Conservation (phyloP, 2,888 invertebrate genomes). For the Tineola bisselliella region DNA sequence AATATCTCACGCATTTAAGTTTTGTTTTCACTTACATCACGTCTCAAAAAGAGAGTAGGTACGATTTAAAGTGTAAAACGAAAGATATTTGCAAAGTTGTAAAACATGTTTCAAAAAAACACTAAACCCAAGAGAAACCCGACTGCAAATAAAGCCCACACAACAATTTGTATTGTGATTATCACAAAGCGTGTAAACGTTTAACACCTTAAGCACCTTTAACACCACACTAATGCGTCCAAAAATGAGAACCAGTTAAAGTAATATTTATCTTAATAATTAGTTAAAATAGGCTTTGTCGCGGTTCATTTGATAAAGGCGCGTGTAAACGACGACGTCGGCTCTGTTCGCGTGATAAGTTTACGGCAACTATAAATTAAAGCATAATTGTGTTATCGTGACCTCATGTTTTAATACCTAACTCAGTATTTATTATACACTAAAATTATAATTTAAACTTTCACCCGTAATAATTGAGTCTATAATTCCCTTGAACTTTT, state of each 20-base stretch:
- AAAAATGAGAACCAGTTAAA: constrained; percentile 31
- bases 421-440: not conserved
- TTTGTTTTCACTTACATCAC: too few species aligned
- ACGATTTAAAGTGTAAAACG: not conserved
- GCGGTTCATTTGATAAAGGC: constrained; percentile 56
- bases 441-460: not conserved
- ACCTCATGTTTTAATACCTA: constrained; percentile 51
- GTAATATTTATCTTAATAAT: constrained; percentile 66
- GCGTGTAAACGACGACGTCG: constrained; percentile 41
- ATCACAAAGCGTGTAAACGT: not conserved
- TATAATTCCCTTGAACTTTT: not conserved
- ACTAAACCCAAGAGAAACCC: not conserved
- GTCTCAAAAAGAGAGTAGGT: not conserved
- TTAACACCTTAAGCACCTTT: not conserved
- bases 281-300: constrained; percentile 56
- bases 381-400: constrained; percentile 68
- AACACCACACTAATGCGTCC: not conserved
- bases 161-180: not conserved
- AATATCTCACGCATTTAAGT: too few species aligned
- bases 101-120: not conserved
- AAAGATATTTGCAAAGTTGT: not conserved
- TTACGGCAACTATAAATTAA: constrained; percentile 61
- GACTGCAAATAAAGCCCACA: not conserved
- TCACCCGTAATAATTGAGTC: not conserved
- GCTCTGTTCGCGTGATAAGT: constrained; percentile 46